Evolutionary conservation across 2,113 vertebrate genomes (phyloP).

Genomic region (Lagopus leucura): DNA sequence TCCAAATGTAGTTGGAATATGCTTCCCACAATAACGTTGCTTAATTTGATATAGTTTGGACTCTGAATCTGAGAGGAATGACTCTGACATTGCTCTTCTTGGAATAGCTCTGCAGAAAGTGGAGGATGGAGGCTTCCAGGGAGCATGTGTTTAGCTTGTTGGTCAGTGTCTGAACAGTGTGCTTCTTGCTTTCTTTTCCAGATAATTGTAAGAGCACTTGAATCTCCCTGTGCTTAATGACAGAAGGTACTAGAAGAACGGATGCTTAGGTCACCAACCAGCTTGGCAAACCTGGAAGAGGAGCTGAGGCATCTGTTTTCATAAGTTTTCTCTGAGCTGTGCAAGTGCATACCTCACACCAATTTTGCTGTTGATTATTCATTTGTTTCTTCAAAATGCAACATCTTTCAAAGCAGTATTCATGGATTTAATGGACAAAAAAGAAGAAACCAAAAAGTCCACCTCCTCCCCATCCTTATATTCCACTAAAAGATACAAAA

Average conservation of each 20-base stretch:
- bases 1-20: slow-evolving; percentile 43
- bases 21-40: background rate
- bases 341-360: background rate
- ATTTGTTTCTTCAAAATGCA: too few species aligned
- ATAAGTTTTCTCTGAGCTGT: background rate
- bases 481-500: too few species aligned
- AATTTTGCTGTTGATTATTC: background rate
- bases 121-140: background rate
- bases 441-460: too few species aligned
- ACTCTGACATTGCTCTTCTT: background rate
- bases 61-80: background rate
- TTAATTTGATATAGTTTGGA: slow-evolving; percentile 7
- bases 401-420: too few species aligned
- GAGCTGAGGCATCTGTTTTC: background rate
- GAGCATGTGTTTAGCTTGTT: fast-evolving
- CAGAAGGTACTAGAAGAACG: background rate
- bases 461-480: too few species aligned
- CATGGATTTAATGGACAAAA: too few species aligned
- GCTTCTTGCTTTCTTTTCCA: background rate
- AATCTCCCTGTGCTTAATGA: background rate
- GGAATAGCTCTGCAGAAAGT: background rate
- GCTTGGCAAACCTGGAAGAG: background rate
- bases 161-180: background rate
- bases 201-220: background rate
- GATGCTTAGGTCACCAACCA: background rate